Evolutionary conservation across 2,888 invertebrate species (phyloP), one percentile per base, ranked within the genome.

Genomic region (Podotricha telesiphe): DNA sequence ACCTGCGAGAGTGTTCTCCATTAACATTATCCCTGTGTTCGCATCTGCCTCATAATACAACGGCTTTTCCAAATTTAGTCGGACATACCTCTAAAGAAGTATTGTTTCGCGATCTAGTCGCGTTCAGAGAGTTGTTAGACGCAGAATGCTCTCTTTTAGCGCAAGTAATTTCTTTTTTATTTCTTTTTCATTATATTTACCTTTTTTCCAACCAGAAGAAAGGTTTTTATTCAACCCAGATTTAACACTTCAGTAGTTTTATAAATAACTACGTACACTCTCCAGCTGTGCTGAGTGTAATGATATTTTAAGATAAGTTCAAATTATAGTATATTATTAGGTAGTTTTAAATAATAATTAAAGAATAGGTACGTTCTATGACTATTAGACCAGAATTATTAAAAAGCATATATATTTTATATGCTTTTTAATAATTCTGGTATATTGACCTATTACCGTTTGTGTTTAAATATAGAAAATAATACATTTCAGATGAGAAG

Each of bases 111-210:
- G 96, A 98, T 83, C 94, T 98, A 20, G 97, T 97, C 58, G 94
- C 96, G 0, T 97, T 96, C 82, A 95, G 97, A 71, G 97, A 96
- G 83, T 89, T 98, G n/a, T 95, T 98, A 8, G 98, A 98, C 83
- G 97, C 97, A 0, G 98, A 98, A 86, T 98, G 98, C 84, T 98
- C 97, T 79, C 94, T 96, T 73, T 94, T 97, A 76, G 97, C 98
- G 0, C 97, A 97, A 83, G 93, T 92, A 79, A 76, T 71, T 68
- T 50, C 45, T 48, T 47, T 34, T 42, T 62, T 59, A 47, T 22
- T 65, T 58, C 20, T n/a, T n/a, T n/a, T n/a, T n/a, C n/a, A n/a
- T n/a, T n/a, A n/a, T n/a, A n/a, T n/a, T n/a, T n/a, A n/a, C n/a
- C 13, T 11, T 42, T 37, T 50, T 67, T 63, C 15, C 11, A 22